phyloP scores from a whole-genome alignment of 2,888 invertebrate species.

The Teinopalpus imperialis region DNA sequence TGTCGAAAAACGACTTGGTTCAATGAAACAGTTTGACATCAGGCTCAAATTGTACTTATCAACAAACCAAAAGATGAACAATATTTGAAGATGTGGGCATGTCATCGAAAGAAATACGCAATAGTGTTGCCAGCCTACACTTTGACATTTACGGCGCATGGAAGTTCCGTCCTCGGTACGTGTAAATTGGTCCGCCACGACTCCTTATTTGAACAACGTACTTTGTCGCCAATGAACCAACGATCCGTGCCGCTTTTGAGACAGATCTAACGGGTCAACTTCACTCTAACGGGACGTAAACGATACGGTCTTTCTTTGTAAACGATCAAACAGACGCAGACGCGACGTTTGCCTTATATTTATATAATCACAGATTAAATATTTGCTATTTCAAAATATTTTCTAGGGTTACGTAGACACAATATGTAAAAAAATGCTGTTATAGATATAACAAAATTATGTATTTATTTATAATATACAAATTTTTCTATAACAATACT shows the following conservation, averaged over 20 bases:
- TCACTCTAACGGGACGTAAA: conserved; percentile 17
- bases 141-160: conserved; percentile 21
- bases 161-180: conserved; percentile 30
- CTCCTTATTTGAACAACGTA: conserved; percentile 30
- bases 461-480: too few relatives aligned
- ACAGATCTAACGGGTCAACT: conserved; percentile 23
- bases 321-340: too few relatives aligned
- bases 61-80: conserved; percentile 11
- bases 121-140: conserved; percentile 24
- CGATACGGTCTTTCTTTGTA: conserved; percentile 3
- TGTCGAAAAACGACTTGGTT: neutral
- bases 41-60: conserved; percentile 10
- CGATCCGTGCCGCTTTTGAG: conserved; percentile 32
- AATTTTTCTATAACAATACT: too few relatives aligned
- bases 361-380: too few relatives aligned
- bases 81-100: conserved; percentile 13
- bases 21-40: neutral
- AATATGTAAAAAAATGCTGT: too few relatives aligned
- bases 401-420: too few relatives aligned
- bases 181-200: conserved; percentile 53
- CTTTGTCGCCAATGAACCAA: conserved; percentile 32
- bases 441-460: too few relatives aligned
- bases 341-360: too few relatives aligned
- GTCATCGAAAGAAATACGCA: conserved; percentile 21
- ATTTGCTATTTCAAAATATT: too few relatives aligned